phyloP scores from a whole-genome alignment of 2,113 vertebrate species.

The Apistogramma diplotaenia region DNA sequence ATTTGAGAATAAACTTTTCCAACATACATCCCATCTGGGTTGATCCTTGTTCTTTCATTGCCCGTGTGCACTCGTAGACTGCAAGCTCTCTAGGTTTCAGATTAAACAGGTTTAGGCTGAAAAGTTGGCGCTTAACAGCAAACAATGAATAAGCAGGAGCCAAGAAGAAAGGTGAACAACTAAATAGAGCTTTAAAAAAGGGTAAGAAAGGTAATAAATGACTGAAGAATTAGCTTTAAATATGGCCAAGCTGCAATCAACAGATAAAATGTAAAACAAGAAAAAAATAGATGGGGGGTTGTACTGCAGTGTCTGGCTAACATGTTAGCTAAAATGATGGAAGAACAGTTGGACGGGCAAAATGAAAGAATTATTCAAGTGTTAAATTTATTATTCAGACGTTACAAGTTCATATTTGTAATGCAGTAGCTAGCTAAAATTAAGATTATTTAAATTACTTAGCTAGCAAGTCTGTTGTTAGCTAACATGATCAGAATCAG shows the following conservation, averaged over 20 bases:
- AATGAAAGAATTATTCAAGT: background rate
- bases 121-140: background rate
- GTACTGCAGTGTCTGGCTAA: background rate
- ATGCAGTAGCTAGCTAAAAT: background rate
- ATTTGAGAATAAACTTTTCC: conserved; percentile 84
- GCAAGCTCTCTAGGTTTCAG: background rate
- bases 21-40: conserved; percentile 71
- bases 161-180: background rate
- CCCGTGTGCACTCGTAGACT: background rate
- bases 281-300: background rate
- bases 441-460: background rate
- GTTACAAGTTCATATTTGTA: background rate
- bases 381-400: background rate
- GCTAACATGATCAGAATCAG: background rate
- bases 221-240: background rate
- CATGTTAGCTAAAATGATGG: background rate
- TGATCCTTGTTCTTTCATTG: conserved; percentile 64
- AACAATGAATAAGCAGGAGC: background rate
- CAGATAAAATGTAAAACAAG: too few species aligned
- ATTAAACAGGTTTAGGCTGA: background rate
- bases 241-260: background rate
- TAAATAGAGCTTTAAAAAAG: background rate
- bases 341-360: background rate
- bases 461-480: background rate
- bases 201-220: background rate